These are phyloP conservation scores for Peromyscus attwateri DNA, from an alignment of 2,797 vertebrate genomes.

Conservation along the genomic window DNA sequence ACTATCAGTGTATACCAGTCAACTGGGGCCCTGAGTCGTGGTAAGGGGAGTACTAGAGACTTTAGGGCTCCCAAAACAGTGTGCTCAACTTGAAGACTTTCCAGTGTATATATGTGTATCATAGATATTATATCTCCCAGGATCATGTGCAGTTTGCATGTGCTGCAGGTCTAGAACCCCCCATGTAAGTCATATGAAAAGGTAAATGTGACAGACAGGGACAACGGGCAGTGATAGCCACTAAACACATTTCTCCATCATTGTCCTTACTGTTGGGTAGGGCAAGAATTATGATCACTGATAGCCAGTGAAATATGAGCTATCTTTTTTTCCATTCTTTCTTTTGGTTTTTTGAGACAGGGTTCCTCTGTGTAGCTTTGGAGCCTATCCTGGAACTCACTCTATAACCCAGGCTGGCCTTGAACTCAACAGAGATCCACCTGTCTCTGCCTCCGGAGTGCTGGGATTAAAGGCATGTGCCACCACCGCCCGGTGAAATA, in stretches of 20 bases:
- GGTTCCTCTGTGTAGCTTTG: too few species aligned
- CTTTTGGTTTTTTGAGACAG: too few species aligned
- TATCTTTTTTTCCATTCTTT: neutral
- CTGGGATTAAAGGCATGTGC: too few species aligned
- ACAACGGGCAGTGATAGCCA: neutral
- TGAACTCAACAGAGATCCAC: too few species aligned
- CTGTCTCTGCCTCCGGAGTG: too few species aligned
- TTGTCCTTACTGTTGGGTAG: neutral
- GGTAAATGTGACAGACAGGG: neutral
- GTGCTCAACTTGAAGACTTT: neutral
- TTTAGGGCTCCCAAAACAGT: neutral
- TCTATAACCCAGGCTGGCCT: too few species aligned
- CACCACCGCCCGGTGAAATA: too few species aligned
- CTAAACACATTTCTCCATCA: neutral
- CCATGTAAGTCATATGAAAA: neutral
- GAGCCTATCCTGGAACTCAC: too few species aligned
- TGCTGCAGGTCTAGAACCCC: neutral
- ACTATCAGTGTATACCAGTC: neutral
- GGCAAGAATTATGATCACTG: neutral
- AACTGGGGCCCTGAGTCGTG: neutral
- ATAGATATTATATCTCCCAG: neutral
- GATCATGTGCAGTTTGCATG: neutral
- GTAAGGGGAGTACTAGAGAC: neutral
- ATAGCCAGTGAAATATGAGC: neutral
- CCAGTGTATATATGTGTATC: neutral